Percentiles rank a stretch among this genome's conserved stretches.
Evolutionary conservation across 2,797 vertebrate species (phyloP).

Genomic region (Bradypodion ventrale): DNA sequence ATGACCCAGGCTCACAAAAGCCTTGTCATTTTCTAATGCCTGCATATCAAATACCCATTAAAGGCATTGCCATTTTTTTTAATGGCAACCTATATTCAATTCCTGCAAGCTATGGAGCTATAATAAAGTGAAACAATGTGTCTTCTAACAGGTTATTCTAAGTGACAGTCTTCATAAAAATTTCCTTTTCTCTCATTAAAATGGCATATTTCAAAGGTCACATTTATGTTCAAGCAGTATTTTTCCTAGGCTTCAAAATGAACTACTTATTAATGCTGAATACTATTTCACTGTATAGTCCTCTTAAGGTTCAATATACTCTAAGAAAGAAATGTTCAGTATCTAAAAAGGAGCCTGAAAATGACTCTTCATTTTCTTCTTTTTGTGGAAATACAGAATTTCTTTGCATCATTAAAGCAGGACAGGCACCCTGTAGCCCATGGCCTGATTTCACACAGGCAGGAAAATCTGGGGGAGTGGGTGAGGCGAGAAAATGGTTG

Average conservation of each 20-base stretch:
- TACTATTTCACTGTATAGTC: constrained; percentile 50
- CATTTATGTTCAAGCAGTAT: constrained; percentile 46
- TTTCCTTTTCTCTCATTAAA: constrained; percentile 9
- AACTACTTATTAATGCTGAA: constrained; percentile 63
- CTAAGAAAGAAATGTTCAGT: constrained; percentile 56
- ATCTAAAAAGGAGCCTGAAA: constrained; percentile 55
- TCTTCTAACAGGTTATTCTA: constrained; percentile 18
- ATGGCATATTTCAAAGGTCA: constrained; percentile 48
- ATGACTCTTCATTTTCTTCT: constrained; percentile 34
- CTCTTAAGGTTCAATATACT: constrained; percentile 59
- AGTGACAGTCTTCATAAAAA: constrained; percentile 6
- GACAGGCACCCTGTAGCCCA: neutral
- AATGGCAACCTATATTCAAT: neutral
- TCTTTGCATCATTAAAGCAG: neutral
- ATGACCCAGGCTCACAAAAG: neutral
- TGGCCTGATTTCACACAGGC: neutral
- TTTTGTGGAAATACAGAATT: neutral
- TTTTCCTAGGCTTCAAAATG: constrained; percentile 53
- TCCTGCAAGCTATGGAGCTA: neutral
- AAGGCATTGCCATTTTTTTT: neutral
- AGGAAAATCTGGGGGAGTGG: neutral
- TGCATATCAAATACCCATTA: neutral
- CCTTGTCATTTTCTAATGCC: neutral
- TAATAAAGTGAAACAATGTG: neutral
- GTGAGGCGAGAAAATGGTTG: no score